Conservation (phyloP, 2,797 vertebrate genomes). For the Schizopygopsis malacanthus region DNA sequence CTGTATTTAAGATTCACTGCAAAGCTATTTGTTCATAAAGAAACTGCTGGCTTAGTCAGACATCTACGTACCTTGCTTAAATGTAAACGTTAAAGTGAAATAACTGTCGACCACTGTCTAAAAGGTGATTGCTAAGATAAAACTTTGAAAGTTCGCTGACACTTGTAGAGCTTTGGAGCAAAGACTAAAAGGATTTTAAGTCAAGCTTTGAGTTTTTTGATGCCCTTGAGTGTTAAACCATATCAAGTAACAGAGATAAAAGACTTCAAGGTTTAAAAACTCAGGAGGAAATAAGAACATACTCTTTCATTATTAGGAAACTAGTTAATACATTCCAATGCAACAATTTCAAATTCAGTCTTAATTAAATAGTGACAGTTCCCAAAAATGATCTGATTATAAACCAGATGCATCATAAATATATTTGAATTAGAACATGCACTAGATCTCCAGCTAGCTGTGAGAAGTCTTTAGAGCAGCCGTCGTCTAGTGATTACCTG, state of each 20-base stretch:
- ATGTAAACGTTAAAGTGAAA: background rate
- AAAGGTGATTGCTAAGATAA: background rate
- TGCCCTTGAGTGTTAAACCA: slow-evolving; percentile 4
- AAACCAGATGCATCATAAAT: background rate
- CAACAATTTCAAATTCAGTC: background rate
- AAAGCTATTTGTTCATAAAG: background rate
- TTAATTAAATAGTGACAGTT: background rate
- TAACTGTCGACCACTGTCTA: background rate
- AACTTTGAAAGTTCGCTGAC: slow-evolving; percentile 10
- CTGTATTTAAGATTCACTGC: background rate
- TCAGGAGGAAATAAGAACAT: slow-evolving; percentile 6
- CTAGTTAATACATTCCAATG: background rate
- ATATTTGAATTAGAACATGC: background rate
- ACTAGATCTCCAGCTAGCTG: slow-evolving; percentile 7
- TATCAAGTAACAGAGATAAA: slow-evolving; percentile 7
- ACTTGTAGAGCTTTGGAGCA: slow-evolving; percentile 6
- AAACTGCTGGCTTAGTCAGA: background rate
- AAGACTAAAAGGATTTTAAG: background rate
- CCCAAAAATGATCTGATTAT: background rate
- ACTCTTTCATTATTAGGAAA: background rate
- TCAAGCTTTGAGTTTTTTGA: background rate
- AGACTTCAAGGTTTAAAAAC: slow-evolving; percentile 12
- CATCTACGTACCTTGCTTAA: background rate
- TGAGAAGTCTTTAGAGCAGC: slow-evolving; percentile 1
- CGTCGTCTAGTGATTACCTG: slow-evolving; percentile 88